Base-by-base conservation (phyloP, 2,113 vertebrate species). In the Prochilodus magdalenae region DNA sequence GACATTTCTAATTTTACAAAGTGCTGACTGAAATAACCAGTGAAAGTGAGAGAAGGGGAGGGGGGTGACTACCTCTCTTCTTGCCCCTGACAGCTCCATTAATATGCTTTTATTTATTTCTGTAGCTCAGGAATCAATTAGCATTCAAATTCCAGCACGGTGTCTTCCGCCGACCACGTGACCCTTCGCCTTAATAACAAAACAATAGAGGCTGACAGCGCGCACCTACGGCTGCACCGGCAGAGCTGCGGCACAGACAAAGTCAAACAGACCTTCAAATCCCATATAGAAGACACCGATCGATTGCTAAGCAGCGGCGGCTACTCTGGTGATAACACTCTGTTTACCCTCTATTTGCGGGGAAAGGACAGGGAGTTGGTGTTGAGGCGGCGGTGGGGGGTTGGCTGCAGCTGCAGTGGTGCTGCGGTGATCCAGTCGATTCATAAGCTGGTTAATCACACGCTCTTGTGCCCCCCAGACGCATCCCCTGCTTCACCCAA, bases 21-120 rank as follows among this genome's bases (percentile, higher is more conserved):
- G 26, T 63, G 69, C 79, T 53, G 79, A 80, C 40, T 53, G 59
- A 73, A 51, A 59, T 18, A 73, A 49, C 16, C 16, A 11, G 16
- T 2, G 59, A 24, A 20, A 66, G 55, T 26, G 40, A 20, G 40
- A 36, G 67, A 11, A 11, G 10, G 59, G 36, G 40, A 11, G 27
- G 30, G 20, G 20, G 18, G 5, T 47, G 75, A n/a, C 65, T 40
- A 40, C 40, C 26, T n/a, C 80, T 82, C 44, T 30, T 27, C 75
- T 69, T 44, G 72, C 71, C 82, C 71, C 78, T 66, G 51, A 63
- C 49, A 63, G 74, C 79, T 74, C 63, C 49, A 60, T 75, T 86
- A 70, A 82, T 82, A 85, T 36, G 59, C 26, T 47, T 80, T 83
- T 69, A 83, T 75, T 73, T 76, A 73, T 73, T 83, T 57, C 30